These are phyloP conservation scores for Tromatobia lineatoria DNA, from an alignment of 2,888 invertebrate species.

Conservation along the genomic window DNA sequence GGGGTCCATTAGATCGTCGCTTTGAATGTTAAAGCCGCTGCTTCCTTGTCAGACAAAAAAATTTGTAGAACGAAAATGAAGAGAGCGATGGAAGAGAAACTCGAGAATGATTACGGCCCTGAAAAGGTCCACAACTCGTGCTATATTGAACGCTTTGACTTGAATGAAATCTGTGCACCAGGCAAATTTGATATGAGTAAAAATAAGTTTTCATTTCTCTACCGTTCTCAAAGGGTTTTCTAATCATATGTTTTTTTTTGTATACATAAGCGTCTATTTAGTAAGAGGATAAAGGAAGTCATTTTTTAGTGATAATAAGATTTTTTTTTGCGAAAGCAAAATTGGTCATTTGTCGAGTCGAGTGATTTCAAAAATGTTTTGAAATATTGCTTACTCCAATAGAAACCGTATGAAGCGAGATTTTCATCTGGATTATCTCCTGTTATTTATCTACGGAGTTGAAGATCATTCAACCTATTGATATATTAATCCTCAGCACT, in stretches of 20 bases:
- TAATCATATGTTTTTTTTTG: not conserved
- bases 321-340: not conserved
- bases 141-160: conserved; percentile 48
- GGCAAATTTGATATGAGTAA: conserved; percentile 17
- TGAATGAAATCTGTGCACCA: conserved; percentile 9
- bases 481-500: no score
- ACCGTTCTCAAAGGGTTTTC: not conserved
- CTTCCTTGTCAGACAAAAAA: conserved; percentile 70
- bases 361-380: no score
- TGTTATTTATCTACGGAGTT: no score
- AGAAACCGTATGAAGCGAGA: no score
- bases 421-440: no score
- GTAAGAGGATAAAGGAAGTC: not conserved
- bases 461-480: no score
- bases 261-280: not conserved
- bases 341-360: no score
- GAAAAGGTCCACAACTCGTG: conserved; percentile 23
- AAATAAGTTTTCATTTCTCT: conserved; percentile 29
- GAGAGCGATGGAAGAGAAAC: conserved; percentile 36
- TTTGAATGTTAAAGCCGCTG: conserved; percentile 71
- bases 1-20: conserved; percentile 67
- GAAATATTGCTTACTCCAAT: no score
- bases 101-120: conserved; percentile 54
- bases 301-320: not conserved
- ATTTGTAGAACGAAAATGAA: conserved; percentile 68